phyloP scores from a whole-genome alignment of 2,113 vertebrate species.

The Xiphophorus hellerii region DNA sequence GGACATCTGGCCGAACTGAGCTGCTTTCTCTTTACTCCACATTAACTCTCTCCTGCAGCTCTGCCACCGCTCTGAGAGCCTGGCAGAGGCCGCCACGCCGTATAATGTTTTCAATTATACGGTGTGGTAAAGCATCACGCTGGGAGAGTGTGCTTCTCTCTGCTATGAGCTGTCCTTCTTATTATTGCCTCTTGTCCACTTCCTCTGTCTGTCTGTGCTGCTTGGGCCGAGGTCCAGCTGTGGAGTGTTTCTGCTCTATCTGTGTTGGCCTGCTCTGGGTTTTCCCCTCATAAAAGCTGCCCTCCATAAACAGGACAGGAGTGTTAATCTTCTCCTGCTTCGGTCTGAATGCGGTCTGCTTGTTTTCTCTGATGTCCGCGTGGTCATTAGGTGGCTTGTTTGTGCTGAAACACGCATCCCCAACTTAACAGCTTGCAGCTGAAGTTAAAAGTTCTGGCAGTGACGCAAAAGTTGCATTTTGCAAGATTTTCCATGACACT shows the following conservation, averaged over 20 bases:
- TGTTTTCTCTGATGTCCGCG: not conserved
- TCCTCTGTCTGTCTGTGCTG: conserved; percentile 13
- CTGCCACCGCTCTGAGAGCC: conserved; percentile 24
- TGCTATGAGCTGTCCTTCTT: not conserved
- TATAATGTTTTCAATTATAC: conserved; percentile 9
- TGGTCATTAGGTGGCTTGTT: not conserved
- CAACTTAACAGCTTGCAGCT: not conserved
- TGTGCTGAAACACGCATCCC: conserved; percentile 20
- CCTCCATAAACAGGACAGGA: conserved; percentile 45
- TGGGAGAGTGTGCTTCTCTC: not conserved
- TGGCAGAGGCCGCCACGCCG: conserved; percentile 5
- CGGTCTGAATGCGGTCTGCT: conserved; percentile 2
- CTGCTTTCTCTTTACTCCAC: conserved; percentile 40
- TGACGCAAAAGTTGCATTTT: not conserved
- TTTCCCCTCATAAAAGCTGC: conserved; percentile 70
- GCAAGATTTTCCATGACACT: not conserved
- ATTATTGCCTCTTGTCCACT: conserved; percentile 1
- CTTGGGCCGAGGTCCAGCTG: conserved; percentile 69
- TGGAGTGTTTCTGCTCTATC: conserved; percentile 46
- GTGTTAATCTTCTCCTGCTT: conserved; percentile 34
- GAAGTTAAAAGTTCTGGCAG: not conserved
- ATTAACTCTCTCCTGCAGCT: conserved; percentile 18
- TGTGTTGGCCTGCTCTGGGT: conserved; percentile 56
- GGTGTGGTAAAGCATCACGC: conserved; percentile 1
- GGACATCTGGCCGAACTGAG: conserved; percentile 39